Evolutionary conservation across 1,140 invertebrate species (phyloP), one percentile per base, ranked within the genome.

Genomic region (Pseudoatta argentina): DNA sequence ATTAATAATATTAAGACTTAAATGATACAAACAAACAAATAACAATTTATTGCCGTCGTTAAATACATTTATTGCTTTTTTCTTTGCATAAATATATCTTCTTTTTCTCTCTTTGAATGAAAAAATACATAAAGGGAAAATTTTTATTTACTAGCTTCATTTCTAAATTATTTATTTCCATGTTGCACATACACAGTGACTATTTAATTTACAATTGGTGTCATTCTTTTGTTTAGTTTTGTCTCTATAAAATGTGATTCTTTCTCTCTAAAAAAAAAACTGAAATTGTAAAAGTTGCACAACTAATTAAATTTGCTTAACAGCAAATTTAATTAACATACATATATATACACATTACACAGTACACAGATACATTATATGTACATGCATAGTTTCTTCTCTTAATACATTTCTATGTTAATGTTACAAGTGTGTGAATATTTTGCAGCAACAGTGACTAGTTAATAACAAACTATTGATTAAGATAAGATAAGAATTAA

Each of bases 111-210:
- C 1, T 18, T 3, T 10, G 16, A 53, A 63, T 39, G 34, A 77
- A 51, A 34, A 21, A 6, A 27, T 16, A 2, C 67, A 30, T 30
- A 55, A 81, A 27, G 21, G 12, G 3, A 79, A 24, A 6, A 12
- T 81, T 71, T n/a, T 34, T 44, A 27, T 71, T 14, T n/a, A 71
- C 2, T n/a, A 12, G 5, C 2, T 51, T 7, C 18, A 4, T 55
- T 27, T n/a, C 0, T 53, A 53, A 16, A 57, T 24, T 24, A 57
- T 14, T 57, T 81, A 81, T 81, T 69, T 79, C 27, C 4, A 21
- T 5, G 14, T 53, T 44, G 4, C 7, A 21, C 27, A 30, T 3
- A 30, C 2, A 30, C n/a, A 53, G 0, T 39, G n/a, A 44, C 18
- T 21, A 18, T 55, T 24, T 39, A 1, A 39, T 78, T 51, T 53